phyloP scores from a whole-genome alignment of 1,140 invertebrate genomes.

The Ceratina australensis region DNA sequence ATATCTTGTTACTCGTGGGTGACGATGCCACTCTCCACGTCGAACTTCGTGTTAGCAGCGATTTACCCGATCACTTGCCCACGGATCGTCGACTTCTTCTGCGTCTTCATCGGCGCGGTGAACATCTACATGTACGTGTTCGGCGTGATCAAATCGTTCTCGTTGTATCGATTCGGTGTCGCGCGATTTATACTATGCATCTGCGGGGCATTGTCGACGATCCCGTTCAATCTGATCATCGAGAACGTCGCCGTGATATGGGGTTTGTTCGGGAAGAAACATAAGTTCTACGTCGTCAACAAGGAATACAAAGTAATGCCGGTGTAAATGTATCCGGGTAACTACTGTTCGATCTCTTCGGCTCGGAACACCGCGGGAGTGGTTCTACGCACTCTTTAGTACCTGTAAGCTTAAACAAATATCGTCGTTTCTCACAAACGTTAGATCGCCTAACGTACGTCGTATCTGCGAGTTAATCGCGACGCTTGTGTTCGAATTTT shows the following conservation, averaged over 20 bases:
- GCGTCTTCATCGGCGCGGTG: slow-evolving; percentile 93
- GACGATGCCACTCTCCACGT: slow-evolving; percentile 94
- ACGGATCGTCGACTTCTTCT: slow-evolving; percentile 89
- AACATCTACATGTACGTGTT: slow-evolving; percentile 98
- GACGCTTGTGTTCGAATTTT: no score
- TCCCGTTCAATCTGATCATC: slow-evolving; percentile 94
- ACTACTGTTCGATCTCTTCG: slow-evolving; percentile 24
- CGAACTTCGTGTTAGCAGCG: slow-evolving; percentile 91
- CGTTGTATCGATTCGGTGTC: slow-evolving; percentile 90
- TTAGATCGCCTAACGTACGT: no score
- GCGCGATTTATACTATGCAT: slow-evolving; percentile 90
- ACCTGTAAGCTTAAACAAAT: slow-evolving; percentile 42
- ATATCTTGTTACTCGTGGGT: slow-evolving; percentile 98
- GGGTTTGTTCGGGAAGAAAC: slow-evolving; percentile 94
- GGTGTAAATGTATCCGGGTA: slow-evolving; percentile 79
- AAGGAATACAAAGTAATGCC: slow-evolving; percentile 85
- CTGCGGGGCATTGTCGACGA: slow-evolving; percentile 90
- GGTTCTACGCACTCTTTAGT: slow-evolving; percentile 37
- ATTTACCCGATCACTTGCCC: slow-evolving; percentile 94
- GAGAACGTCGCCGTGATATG: slow-evolving; percentile 97
- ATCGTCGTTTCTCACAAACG: not conserved
- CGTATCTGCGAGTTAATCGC: no score
- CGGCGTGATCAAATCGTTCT: slow-evolving; percentile 97
- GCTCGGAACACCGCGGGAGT: slow-evolving; percentile 34
- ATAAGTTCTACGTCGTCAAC: slow-evolving; percentile 97